Percentiles rank a stretch among this genome's conserved stretches.
phyloP scores from a whole-genome alignment of 2,113 vertebrate genomes.

The Lagopus leucura region DNA sequence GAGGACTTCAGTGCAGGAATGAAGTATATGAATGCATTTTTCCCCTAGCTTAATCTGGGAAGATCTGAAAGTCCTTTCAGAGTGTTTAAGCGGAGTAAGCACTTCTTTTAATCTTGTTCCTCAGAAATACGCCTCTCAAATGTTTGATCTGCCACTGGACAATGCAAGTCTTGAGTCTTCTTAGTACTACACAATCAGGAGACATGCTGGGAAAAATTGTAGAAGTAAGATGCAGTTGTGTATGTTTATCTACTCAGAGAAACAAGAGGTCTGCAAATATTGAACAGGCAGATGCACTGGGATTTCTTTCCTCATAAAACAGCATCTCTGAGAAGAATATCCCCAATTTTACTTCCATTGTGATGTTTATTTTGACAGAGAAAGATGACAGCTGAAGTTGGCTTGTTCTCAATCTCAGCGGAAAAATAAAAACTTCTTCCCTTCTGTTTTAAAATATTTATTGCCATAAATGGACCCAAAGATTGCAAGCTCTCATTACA shows the following conservation, averaged over 20 bases:
- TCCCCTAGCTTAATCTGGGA: neutral
- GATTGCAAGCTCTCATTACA: neutral
- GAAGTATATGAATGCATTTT: neutral
- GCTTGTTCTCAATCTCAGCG: neutral
- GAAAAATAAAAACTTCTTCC: neutral
- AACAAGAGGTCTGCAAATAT: neutral
- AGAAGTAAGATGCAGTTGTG: neutral
- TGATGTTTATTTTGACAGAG: neutral
- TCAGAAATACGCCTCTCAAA: neutral
- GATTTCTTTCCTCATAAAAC: neutral
- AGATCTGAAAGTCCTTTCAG: neutral
- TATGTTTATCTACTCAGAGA: neutral
- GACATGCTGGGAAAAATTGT: neutral
- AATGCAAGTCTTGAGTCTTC: fast-evolving
- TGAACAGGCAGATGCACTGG: neutral
- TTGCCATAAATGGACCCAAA: neutral
- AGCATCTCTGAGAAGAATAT: neutral
- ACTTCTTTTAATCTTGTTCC: neutral
- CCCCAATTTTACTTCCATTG: neutral
- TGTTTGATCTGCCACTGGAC: neutral
- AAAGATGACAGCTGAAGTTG: neutral
- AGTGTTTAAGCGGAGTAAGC: neutral
- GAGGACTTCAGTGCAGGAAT: neutral
- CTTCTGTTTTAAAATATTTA: neutral
- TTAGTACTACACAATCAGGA: neutral